Base-by-base conservation (phyloP, 64 coral and sea anemone genomes). In the Actinia equina region DNA sequence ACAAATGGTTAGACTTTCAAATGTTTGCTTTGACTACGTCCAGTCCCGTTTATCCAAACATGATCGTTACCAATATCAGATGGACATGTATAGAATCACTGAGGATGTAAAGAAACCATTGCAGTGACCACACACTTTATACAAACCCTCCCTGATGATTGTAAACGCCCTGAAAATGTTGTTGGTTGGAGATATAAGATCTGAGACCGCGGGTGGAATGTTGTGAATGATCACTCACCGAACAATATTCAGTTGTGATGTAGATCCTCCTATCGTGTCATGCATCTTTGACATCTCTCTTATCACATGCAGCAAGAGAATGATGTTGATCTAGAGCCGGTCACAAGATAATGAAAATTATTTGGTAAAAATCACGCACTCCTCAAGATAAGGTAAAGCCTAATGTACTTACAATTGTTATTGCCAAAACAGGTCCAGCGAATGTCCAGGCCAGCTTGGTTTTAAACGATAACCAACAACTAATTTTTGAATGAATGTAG, bases 401-500 rank as follows among this genome's bases (percentile, higher is more conserved):
- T 2, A 16, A 13, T 46, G 43, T 80, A 85, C 83, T 85, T 63
- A 85, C 83, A 23, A 85, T 26, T 58, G 59, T 85, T 17, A 85
- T 85, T 11, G 59, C 53, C 6, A 85, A 44, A 60, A 85, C n/a
- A 85, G 83, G 83, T 60, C 52, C 83, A 4, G 52, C 41, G 26
- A 85, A 85, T 3, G 83, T 43, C 83, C 83, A 85, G 18, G 59
- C 80, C 23, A 85, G 54, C 17, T 85, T 63, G 52, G 62, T 85
- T 85, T 85, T 63, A 26, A 85, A 85, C 12, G 83, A 85, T 10
- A 85, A 43, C 83, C 83, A 85, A 43, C 83, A 85, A 85, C 83
- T 85, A 13, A 14, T 62, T 20, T 62, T 61, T 52, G 3, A 85
- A 52, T 20, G 41, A 49, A 81, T 49, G 46, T 49, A 4, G 7